A percentile compares a stretch with the other conserved stretches of the same genome.
These are phyloP conservation scores for Hucho hucho DNA, from an alignment of 2,113 vertebrate species.

Conservation along the genomic window DNA sequence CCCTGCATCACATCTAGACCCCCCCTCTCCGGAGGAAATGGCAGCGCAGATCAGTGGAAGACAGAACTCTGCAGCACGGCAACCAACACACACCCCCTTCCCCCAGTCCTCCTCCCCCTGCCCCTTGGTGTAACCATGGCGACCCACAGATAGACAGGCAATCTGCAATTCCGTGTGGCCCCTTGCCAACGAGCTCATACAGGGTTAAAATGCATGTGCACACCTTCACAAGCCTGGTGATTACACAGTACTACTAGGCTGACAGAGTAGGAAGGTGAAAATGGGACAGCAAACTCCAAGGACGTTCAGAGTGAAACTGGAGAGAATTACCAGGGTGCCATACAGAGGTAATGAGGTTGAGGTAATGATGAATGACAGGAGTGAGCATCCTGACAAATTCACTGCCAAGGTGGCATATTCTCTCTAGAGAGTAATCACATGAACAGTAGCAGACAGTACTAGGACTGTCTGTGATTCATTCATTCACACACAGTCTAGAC, in stretches of 20 bases:
- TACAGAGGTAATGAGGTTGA: not conserved
- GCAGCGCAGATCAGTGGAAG: conserved; percentile 56
- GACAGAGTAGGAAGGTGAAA: not conserved
- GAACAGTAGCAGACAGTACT: not conserved
- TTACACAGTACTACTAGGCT: not conserved
- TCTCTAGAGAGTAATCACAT: not conserved
- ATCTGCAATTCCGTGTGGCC: conserved; percentile 44
- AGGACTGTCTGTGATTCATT: not conserved
- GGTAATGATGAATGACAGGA: not conserved
- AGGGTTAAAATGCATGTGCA: conserved; percentile 24
- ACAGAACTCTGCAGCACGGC: conserved; percentile 54
- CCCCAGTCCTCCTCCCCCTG: not conserved
- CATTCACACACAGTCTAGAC: not conserved
- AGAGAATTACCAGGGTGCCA: not conserved
- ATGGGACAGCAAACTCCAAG: conserved; percentile 8
- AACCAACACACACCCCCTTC: conserved; percentile 41
- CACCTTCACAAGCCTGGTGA: conserved; percentile 1
- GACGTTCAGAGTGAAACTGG: not conserved
- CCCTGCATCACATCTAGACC: not conserved
- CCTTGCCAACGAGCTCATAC: conserved; percentile 34
- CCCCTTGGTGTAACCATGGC: conserved; percentile 58
- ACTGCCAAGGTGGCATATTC: conserved; percentile 12
- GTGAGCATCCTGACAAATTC: conserved; percentile 25
- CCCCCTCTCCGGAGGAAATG: conserved; percentile 7
- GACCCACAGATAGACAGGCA: conserved; percentile 51